These are phyloP conservation scores for Cossypha niveicapilla DNA, from an alignment of 2,797 vertebrate genomes.

Conservation along the genomic window DNA sequence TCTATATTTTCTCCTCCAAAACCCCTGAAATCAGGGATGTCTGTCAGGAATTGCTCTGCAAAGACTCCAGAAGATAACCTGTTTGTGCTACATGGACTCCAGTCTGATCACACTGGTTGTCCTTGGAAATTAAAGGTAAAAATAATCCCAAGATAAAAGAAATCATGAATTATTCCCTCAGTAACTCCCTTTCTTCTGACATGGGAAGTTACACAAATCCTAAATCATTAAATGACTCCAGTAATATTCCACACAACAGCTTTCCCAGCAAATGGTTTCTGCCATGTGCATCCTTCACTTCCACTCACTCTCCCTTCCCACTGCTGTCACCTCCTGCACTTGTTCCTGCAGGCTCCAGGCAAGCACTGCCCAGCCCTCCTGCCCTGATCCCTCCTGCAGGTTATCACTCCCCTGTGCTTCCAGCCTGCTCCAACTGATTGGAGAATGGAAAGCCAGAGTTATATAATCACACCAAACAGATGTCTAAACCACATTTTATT, in stretches of 20 bases:
- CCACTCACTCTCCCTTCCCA: neutral
- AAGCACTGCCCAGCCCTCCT: neutral
- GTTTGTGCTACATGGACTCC: neutral
- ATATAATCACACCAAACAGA: neutral
- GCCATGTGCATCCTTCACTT: neutral
- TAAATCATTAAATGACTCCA: neutral
- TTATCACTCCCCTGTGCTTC: neutral
- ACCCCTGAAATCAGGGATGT: neutral
- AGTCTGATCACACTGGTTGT: neutral
- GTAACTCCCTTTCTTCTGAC: neutral
- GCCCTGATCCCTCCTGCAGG: neutral
- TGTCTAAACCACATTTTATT: constrained; percentile 5
- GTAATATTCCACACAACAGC: neutral
- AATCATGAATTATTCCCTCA: neutral
- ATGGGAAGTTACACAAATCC: neutral
- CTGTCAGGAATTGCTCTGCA: neutral
- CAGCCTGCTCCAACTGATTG: neutral
- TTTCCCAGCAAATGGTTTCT: neutral
- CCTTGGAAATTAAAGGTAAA: neutral
- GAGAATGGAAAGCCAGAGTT: neutral
- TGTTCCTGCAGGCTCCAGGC: neutral
- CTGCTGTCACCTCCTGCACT: neutral
- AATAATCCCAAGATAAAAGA: neutral
- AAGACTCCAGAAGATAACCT: neutral
- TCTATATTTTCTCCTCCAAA: neutral